These are phyloP conservation scores for Coracias cyanogaster DNA, from an alignment of 2,797 vertebrate genomes.

Conservation along the genomic window DNA sequence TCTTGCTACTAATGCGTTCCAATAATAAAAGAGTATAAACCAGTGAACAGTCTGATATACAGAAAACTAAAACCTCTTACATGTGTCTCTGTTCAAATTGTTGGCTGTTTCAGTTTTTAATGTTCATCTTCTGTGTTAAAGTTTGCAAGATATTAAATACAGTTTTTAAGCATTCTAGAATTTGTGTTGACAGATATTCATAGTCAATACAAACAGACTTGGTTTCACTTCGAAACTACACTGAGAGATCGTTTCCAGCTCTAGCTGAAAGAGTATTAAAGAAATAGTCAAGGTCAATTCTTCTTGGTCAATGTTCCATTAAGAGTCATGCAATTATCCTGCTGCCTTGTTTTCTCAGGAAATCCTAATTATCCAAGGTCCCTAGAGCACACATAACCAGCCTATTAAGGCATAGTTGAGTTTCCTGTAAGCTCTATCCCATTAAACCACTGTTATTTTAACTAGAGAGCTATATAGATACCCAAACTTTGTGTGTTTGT, in stretches of 20 bases:
- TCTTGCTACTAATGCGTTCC: not conserved
- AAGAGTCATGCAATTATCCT: slow-evolving; percentile 8
- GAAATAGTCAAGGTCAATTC: not conserved
- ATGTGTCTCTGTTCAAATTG: not conserved
- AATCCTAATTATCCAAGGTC: slow-evolving; percentile 4
- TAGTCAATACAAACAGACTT: not conserved
- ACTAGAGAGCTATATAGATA: not conserved
- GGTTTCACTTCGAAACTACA: not conserved
- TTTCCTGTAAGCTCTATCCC: not conserved
- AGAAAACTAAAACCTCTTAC: not conserved
- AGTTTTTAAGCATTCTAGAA: not conserved
- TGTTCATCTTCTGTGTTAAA: not conserved
- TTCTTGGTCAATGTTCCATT: not conserved
- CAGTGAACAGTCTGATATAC: not conserved
- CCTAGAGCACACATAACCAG: not conserved
- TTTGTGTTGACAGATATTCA: not conserved
- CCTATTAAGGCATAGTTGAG: not conserved
- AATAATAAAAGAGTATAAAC: not conserved
- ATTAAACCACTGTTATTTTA: not conserved
- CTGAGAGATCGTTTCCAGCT: not conserved
- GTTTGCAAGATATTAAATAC: not conserved
- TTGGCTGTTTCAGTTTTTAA: not conserved
- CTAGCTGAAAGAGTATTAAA: not conserved
- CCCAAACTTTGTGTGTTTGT: not conserved
- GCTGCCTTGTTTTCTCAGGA: slow-evolving; percentile 3